phyloP scores from a whole-genome alignment of 2,888 invertebrate species.

The Caenorhabditis panamensis region DNA sequence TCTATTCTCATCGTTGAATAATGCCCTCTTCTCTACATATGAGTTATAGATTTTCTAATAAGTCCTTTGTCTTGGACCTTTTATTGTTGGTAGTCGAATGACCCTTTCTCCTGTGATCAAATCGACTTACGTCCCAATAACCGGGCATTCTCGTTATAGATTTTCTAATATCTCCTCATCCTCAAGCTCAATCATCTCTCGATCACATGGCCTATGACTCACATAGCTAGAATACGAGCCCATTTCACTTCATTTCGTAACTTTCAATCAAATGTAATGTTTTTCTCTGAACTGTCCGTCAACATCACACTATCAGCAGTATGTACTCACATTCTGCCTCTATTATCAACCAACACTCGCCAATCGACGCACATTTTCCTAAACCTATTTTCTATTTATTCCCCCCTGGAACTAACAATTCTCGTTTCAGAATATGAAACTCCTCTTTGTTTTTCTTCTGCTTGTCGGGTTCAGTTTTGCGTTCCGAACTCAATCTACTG shows the following conservation, averaged over 20 bases:
- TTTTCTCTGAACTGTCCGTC: slow-evolving; percentile 37
- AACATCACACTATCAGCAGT: slow-evolving; percentile 27
- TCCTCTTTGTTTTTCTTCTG: slow-evolving; percentile 17
- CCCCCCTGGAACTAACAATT: slow-evolving; percentile 6
- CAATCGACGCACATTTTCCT: background rate
- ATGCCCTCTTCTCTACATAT: too few relatives aligned
- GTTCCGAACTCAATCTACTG: slow-evolving; percentile 73
- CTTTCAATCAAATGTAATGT: slow-evolving; percentile 26
- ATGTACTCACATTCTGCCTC: slow-evolving; percentile 7
- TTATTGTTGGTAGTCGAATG: too few relatives aligned
- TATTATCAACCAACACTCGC: background rate
- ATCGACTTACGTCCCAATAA: too few relatives aligned
- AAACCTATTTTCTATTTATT: background rate
- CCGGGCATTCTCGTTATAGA: too few relatives aligned
- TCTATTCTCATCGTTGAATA: too few relatives aligned
- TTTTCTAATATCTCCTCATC: too few relatives aligned
- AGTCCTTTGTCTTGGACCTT: too few relatives aligned
- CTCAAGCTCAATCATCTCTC: too few relatives aligned
- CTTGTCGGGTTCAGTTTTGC: slow-evolving; percentile 32
- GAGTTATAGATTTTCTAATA: too few relatives aligned
- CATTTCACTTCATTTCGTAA: background rate
- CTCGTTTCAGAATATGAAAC: slow-evolving; percentile 35
- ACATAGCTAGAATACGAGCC: background rate
- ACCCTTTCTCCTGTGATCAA: too few relatives aligned
- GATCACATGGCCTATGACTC: slow-evolving; percentile 4